Evolutionary conservation across 2,113 vertebrate genomes (phyloP).

Genomic region (Entelurus aequoreus): DNA sequence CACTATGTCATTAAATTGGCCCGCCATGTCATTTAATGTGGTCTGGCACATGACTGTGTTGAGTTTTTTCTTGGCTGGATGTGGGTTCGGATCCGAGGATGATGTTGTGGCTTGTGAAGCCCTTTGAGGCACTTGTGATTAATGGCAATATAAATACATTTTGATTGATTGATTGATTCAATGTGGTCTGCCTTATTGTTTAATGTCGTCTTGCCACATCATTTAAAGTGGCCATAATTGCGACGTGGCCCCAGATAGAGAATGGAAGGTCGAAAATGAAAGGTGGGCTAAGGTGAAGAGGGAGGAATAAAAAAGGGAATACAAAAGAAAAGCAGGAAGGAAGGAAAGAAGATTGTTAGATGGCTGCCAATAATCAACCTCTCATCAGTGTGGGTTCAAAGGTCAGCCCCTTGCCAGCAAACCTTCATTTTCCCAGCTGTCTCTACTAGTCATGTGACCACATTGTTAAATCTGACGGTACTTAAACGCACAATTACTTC

Average conservation of each 20-base stretch:
- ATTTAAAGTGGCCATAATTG: no score
- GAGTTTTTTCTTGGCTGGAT: no score
- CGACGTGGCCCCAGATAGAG: background rate
- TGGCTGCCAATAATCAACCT: slow-evolving; percentile 3
- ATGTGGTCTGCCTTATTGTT: no score
- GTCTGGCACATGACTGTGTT: no score
- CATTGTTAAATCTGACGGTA: background rate
- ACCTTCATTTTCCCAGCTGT: slow-evolving; percentile 6
- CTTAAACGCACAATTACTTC: slow-evolving; percentile 8
- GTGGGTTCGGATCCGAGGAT: no score
- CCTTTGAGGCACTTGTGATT: no score
- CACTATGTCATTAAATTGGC: no score
- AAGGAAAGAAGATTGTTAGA: background rate
- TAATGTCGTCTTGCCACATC: no score
- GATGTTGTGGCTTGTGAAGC: no score
- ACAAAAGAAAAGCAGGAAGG: accelerated
- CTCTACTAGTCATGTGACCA: slow-evolving; percentile 8
- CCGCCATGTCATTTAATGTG: no score
- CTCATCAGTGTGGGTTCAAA: slow-evolving; percentile 22
- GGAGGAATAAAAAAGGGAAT: background rate
- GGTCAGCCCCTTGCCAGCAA: slow-evolving; percentile 18
- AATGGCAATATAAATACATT: no score
- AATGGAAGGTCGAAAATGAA: background rate
- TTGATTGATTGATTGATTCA: no score
- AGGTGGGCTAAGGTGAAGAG: background rate